These are phyloP conservation scores for Strix uralensis DNA, from an alignment of 2,113 vertebrate species.

Conservation along the genomic window DNA sequence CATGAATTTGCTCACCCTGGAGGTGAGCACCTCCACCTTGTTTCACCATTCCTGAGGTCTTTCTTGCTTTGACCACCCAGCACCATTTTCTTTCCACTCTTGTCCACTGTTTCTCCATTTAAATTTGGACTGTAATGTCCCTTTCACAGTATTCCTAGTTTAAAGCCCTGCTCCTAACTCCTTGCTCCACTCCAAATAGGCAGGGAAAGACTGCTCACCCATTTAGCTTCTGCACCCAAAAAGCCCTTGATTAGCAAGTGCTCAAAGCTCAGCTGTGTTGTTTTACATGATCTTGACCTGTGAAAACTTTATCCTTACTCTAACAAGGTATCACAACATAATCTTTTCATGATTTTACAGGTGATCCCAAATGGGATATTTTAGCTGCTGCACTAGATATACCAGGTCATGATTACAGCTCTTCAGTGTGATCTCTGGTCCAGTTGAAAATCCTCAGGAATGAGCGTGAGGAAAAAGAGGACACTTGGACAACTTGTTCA, in stretches of 20 bases:
- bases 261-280: neutral
- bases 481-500: neutral
- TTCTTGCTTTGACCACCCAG: neutral
- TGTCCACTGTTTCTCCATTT: neutral
- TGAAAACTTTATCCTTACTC: neutral
- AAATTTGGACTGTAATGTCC: neutral
- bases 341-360: neutral
- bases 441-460: neutral
- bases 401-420: neutral
- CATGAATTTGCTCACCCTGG: neutral
- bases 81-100: neutral
- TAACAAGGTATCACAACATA: neutral
- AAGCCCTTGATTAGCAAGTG: neutral
- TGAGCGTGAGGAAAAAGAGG: neutral
- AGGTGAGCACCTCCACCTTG: neutral
- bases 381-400: neutral
- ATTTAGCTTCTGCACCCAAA: neutral
- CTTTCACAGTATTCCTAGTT: neutral
- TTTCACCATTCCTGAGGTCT: neutral
- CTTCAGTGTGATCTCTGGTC: neutral
- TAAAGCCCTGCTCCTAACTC: neutral
- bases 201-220: neutral
- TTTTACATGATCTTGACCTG: neutral
- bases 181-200: neutral
- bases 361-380: neutral